Percentiles rank a stretch among this genome's conserved stretches.
Conservation (phyloP, 2,888 invertebrate genomes). For the Ormyrus thymus region DNA sequence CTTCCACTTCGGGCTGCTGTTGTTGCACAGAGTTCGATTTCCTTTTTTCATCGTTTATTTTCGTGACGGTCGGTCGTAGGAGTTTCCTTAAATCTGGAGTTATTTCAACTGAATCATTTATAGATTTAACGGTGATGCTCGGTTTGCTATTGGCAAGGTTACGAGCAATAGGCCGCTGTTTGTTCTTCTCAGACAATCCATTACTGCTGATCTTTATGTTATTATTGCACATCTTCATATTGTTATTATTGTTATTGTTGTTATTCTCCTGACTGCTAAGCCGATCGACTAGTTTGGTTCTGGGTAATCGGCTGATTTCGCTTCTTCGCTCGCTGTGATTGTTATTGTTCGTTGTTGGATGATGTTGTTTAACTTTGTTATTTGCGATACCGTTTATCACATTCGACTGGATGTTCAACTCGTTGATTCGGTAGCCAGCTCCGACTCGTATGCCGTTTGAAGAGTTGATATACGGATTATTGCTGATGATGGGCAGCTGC, state of each 20-base stretch:
- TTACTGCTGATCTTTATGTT: constrained; percentile 23
- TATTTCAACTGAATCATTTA: constrained; percentile 58
- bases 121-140: constrained; percentile 34
- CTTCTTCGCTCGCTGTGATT: background rate
- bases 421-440: constrained; percentile 40
- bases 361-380: constrained; percentile 8
- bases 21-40: constrained; percentile 53
- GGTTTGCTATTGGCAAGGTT: constrained; percentile 42
- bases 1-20: constrained; percentile 75
- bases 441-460: constrained; percentile 66
- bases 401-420: constrained; percentile 30
- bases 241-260: constrained; percentile 33
- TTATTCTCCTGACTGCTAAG: constrained; percentile 53
- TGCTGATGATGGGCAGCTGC: constrained; percentile 37
- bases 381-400: constrained; percentile 42
- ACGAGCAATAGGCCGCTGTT: constrained; percentile 7
- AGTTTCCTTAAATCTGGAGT: constrained; percentile 65
- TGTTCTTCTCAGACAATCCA: constrained; percentile 9
- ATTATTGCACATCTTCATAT: constrained; percentile 5
- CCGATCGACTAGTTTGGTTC: constrained; percentile 46
- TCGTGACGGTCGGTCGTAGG: constrained; percentile 63
- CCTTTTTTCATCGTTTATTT: constrained; percentile 59
- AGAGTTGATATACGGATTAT: constrained; percentile 69
- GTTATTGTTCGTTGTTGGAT: constrained; percentile 37
- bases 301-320: constrained; percentile 33